These are phyloP conservation scores for Cryptus viduatorius DNA, from an alignment of 2,888 invertebrate genomes.

Conservation along the genomic window DNA sequence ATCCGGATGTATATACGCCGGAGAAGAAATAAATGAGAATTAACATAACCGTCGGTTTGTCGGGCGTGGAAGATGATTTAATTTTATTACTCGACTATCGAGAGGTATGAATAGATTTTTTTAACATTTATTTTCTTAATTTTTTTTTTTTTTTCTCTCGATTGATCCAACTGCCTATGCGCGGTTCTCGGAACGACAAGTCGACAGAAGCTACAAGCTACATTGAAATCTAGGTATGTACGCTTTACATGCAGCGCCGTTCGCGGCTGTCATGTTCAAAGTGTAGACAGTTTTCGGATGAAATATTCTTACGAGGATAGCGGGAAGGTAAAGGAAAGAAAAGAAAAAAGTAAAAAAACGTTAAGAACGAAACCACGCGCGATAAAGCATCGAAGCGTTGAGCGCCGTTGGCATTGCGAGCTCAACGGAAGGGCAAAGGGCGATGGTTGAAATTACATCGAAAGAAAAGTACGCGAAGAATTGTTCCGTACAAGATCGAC, in stretches of 20 bases:
- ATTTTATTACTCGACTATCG: conserved; percentile 22
- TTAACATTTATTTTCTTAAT: not conserved
- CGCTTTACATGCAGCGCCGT: conserved; percentile 34
- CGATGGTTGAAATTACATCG: conserved; percentile 61
- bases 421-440: conserved; percentile 52
- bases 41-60: conserved; percentile 28
- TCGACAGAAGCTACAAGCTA: conserved; percentile 42
- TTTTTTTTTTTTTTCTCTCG: not conserved
- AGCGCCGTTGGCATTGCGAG: not conserved
- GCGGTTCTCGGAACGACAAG: conserved; percentile 23
- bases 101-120: not conserved
- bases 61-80: conserved; percentile 22
- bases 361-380: not conserved
- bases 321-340: conserved; percentile 3
- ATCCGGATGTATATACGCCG: not conserved
- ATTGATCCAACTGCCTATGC: not conserved
- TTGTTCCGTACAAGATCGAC: conserved; percentile 27
- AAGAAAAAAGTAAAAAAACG: not conserved
- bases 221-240: conserved; percentile 55
- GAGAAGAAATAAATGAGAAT: conserved; percentile 48
- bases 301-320: conserved; percentile 45
- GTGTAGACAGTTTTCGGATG: conserved; percentile 56
- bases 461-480: conserved; percentile 46
- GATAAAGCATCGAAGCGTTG: not conserved
- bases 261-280: conserved; percentile 48